phyloP scores from a whole-genome alignment of 30 jellyfish, hydroid and myxozoan species.

The Hydractinia echinata region DNA sequence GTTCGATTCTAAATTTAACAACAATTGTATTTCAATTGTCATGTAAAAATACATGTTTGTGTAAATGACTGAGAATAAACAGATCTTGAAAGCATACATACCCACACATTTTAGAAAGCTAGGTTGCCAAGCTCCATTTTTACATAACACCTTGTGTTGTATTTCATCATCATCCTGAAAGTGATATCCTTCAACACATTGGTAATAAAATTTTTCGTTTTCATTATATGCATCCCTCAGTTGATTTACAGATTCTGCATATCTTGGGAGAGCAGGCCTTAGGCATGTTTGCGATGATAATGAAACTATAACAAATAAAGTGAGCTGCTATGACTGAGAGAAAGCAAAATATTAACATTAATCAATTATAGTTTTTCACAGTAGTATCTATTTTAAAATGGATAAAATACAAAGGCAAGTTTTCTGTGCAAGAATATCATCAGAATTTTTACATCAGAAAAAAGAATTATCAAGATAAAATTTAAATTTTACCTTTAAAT shows the following conservation, averaged over 20 bases:
- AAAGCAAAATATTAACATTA: too few relatives aligned
- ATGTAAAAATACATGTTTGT: neutral
- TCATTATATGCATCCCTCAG: neutral
- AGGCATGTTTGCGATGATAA: neutral
- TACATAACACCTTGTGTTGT: conserved; percentile 16
- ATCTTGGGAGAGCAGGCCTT: neutral
- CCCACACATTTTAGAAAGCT: neutral
- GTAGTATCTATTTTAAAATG: too few relatives aligned
- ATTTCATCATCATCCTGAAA: neutral
- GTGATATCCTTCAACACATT: conserved; percentile 18
- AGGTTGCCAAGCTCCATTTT: conserved; percentile 16
- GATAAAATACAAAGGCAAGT: too few relatives aligned
- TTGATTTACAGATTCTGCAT: neutral
- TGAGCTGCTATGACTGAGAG: too few relatives aligned
- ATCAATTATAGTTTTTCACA: too few relatives aligned
- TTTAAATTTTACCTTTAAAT: too few relatives aligned
- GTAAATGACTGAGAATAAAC: neutral
- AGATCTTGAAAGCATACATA: neutral
- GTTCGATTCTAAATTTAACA: too few relatives aligned
- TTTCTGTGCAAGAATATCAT: too few relatives aligned
- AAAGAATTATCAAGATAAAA: too few relatives aligned
- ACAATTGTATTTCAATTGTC: neutral
- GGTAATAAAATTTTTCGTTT: neutral
- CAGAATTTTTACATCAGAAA: too few relatives aligned
- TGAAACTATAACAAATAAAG: neutral